Conservation (phyloP, 2,113 vertebrate species). For the Arenaria interpres region DNA sequence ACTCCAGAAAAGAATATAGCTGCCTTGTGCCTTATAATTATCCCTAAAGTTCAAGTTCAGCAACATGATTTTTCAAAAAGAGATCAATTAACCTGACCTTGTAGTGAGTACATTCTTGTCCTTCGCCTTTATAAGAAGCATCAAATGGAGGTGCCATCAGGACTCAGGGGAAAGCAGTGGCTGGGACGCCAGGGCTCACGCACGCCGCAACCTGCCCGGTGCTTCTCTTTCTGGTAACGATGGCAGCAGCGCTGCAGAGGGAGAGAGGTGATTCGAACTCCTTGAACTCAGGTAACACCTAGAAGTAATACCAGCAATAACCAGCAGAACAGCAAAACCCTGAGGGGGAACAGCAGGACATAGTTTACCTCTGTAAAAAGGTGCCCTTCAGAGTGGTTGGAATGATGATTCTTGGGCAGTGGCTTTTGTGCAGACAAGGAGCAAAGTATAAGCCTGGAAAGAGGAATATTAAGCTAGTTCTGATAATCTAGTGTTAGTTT, state of each 20-base stretch:
- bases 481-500: background rate
- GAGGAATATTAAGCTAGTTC: background rate
- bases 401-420: rapidly evolving
- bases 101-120: rapidly evolving
- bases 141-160: rapidly evolving
- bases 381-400: background rate
- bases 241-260: background rate
- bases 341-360: background rate
- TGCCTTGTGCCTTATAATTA: background rate
- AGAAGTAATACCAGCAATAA: background rate
- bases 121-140: rapidly evolving
- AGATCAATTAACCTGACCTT: background rate
- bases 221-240: rapidly evolving
- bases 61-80: background rate
- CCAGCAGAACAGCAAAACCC: background rate
- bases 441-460: background rate
- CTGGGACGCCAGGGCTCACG: rapidly evolving
- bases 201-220: rapidly evolving
- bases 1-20: background rate
- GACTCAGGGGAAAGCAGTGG: rapidly evolving
- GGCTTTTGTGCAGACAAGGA: background rate
- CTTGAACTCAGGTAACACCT: background rate
- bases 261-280: background rate
- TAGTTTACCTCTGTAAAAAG: background rate
- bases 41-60: background rate